Percentiles rank a stretch among this genome's conserved stretches.
phyloP scores from a whole-genome alignment of 2,797 vertebrate species.

The Poliocrania exsul region DNA sequence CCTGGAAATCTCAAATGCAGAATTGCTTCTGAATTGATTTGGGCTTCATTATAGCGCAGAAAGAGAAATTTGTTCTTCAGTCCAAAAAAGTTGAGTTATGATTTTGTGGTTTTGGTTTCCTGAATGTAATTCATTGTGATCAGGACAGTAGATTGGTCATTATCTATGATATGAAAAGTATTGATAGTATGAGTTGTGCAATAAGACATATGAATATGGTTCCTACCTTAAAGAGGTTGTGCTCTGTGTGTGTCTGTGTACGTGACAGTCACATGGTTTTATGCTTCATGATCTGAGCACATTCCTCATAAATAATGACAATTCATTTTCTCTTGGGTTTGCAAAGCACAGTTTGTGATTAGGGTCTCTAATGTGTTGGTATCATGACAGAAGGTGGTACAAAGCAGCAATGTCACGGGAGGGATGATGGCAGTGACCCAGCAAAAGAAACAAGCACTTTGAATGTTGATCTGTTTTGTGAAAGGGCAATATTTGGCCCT shows the following conservation, averaged over 20 bases:
- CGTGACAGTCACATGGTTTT: background rate
- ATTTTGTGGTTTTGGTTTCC: background rate
- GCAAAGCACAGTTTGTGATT: background rate
- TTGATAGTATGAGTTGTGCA: background rate
- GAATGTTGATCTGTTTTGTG: constrained; percentile 7
- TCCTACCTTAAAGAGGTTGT: background rate
- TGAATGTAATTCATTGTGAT: background rate
- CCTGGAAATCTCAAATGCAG: background rate
- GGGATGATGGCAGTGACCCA: constrained; percentile 1
- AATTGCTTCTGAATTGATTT: background rate
- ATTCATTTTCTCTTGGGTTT: background rate
- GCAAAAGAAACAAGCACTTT: background rate
- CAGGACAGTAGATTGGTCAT: background rate
- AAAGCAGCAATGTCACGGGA: background rate
- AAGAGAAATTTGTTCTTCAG: background rate
- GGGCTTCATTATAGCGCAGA: background rate
- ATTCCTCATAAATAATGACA: background rate
- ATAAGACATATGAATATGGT: background rate
- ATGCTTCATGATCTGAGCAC: background rate
- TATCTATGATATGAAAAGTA: background rate
- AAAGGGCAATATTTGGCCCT: background rate
- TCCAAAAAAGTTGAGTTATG: background rate
- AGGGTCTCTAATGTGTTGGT: background rate
- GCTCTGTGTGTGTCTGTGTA: background rate
- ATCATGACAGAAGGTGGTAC: background rate